phyloP scores from a whole-genome alignment of 2,797 vertebrate species.

The Enoplosus armatus region DNA sequence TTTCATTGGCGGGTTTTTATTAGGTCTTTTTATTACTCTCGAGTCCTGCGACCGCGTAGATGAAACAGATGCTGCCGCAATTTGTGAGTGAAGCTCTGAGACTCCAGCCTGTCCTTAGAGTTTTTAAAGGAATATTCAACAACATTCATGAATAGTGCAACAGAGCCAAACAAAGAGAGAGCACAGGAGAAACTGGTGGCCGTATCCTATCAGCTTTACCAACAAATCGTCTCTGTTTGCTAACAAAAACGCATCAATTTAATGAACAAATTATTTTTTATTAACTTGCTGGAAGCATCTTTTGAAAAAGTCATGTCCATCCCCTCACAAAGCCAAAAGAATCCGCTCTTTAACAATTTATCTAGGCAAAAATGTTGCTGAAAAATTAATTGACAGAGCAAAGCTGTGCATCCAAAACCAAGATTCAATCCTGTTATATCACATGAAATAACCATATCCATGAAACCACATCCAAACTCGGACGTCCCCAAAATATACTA shows the following conservation, averaged over 20 bases:
- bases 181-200: conserved; percentile 11
- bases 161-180: conserved; percentile 48
- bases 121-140: conserved; percentile 64
- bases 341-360: conserved; percentile 39
- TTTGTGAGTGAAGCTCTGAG: conserved; percentile 40
- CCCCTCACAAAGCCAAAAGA: conserved; percentile 2
- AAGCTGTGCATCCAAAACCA: conserved; percentile 34
- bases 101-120: conserved; percentile 33
- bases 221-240: conserved; percentile 11
- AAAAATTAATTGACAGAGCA: conserved; percentile 28
- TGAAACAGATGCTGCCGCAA: conserved; percentile 36
- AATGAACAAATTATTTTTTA: conserved; percentile 1
- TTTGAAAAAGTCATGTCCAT: conserved; percentile 4
- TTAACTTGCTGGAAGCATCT: background rate
- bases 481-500: background rate
- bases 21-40: conserved; percentile 28
- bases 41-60: conserved; percentile 5
- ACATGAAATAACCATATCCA: conserved; percentile 8
- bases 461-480: conserved; percentile 18
- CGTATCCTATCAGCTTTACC: background rate
- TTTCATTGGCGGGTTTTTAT: conserved; percentile 46
- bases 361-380: conserved; percentile 28
- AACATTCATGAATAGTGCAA: conserved; percentile 66
- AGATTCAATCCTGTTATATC: background rate
- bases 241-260: background rate